These are phyloP conservation scores for Synergus japonicus DNA, from an alignment of 2,888 invertebrate species.

Conservation along the genomic window DNA sequence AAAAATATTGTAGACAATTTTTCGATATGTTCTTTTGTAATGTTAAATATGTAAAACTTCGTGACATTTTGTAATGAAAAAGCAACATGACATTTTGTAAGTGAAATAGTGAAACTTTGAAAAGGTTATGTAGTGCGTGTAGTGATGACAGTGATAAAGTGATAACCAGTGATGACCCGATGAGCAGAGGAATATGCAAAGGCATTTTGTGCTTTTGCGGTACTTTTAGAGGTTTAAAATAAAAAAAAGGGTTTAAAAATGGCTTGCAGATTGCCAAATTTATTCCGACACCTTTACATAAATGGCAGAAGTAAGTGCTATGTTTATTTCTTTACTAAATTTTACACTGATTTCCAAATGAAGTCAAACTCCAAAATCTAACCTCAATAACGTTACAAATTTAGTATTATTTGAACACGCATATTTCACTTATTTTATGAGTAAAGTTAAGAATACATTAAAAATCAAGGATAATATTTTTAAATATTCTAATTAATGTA, in stretches of 20 bases:
- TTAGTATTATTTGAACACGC: not conserved
- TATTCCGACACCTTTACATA: slow-evolving; percentile 18
- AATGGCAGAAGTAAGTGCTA: slow-evolving; percentile 12
- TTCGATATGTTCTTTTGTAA: not conserved
- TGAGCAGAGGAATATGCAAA: too few species aligned
- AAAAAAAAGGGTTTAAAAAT: not conserved
- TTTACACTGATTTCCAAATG: not conserved
- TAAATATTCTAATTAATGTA: not conserved
- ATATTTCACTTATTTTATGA: not conserved
- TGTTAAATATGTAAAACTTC: too few species aligned
- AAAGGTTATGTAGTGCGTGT: too few species aligned
- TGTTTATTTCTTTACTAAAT: not conserved
- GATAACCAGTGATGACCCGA: too few species aligned
- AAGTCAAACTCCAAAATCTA: not conserved
- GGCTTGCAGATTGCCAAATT: slow-evolving; percentile 21
- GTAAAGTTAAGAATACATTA: not conserved
- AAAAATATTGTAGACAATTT: not conserved
- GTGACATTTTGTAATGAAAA: too few species aligned
- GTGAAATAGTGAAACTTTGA: not conserved
- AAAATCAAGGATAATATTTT: not conserved
- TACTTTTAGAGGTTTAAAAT: not conserved
- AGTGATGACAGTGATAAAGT: too few species aligned
- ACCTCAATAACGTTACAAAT: not conserved
- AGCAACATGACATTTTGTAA: not conserved
- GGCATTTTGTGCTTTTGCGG: too few species aligned